Base-by-base conservation (phyloP, 1,140 invertebrate species). In the Pseudomyrmex gracilis region DNA sequence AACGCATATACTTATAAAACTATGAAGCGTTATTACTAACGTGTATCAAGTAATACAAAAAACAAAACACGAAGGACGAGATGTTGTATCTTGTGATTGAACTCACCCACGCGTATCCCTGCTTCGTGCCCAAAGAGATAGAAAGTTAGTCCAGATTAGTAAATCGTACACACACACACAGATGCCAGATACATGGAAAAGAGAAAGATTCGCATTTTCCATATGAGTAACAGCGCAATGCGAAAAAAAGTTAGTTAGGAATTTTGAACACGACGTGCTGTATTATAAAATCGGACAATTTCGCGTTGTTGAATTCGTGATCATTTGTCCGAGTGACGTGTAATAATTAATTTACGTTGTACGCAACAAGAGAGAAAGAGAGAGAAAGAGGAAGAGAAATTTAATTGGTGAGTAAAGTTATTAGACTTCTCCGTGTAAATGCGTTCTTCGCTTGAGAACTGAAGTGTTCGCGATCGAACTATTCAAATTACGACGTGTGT, bases 81-180 rank as follows among this genome's bases (percentile, higher is more conserved):
- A 80, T 13, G 17, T 17, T 10, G 2, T 47, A 12, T 61, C 45
- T 66, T 77, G 55, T 67, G 12, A 67, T 80, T 57, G 43, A 66
- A 93, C 94, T 94, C 91, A 95, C 94, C 94, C 17, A 94, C 92
- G 83, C 94, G 93, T 83, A 93, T 93, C 93, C 93, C 94, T 88
- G 93, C 90, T 91, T 77, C 61, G 90, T 89, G 90, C 84, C 91
- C 90, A 87, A 91, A 92, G 87, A 92, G 84, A 93, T 87, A 92
- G 86, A 90, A 93, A 93, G 87, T 90, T 90, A 89, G 88, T 87
- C 83, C 86, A 90, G 66, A 88, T 93, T 94, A 93, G 90, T 93
- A 90, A 92, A 90, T 91, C 84, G 86, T 85, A 90, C 5, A 34
- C 71, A 90, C 71, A 90, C 71, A 86, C 53, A 88, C 49, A 88